Base-by-base conservation (phyloP, 1,140 invertebrate genomes). In the Calycopis cecrops region DNA sequence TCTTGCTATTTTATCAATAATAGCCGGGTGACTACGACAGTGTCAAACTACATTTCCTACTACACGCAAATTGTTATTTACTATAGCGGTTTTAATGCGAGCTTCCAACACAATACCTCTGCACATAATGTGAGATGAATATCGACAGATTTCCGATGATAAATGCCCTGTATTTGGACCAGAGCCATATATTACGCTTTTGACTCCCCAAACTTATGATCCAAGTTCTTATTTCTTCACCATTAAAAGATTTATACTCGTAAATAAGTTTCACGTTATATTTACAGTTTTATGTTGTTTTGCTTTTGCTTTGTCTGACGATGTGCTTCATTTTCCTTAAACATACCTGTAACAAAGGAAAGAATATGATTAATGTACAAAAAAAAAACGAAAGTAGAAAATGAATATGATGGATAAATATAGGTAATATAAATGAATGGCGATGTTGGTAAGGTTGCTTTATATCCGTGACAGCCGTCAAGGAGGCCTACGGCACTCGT, bases 141-240 rank as follows among this genome's bases (percentile, higher is more conserved):
- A 51, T 69, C 67, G 61, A 68, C 61, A 67, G 61, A 66, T 62
- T 56, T 56, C 51, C 54, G 69, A 72, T 77, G 72, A 76, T 76
- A 68, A 72, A 77, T 73, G 54, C 59, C 35, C 52, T 48, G 62
- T 67, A 59, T 42, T 77, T 79, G 74, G 76, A 71, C 52, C 42
- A n/a, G 38, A 62, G 69, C 73, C 75, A 73, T 62, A 21, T 53
- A 59, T 54, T 34, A 54, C 54, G 21, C 56, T 60, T 74, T 67
- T 76, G 28, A 35, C 12, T 50, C 16, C 28, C 34, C 12, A 14
- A 33, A 50, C 11, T 16, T 48, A 48, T 48, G 40, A 42, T 44
- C 40, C 1, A 44, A 44, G 4, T 44, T 28, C 6, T 28, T 44
- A 44, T 44, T 44, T 44, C 40, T 44, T 44, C 16, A 12, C 40